A percentile compares a stretch with the other conserved stretches of the same genome.
Evolutionary conservation across 2,113 vertebrate genomes (phyloP).

Genomic region (Ammospiza caudacuta): DNA sequence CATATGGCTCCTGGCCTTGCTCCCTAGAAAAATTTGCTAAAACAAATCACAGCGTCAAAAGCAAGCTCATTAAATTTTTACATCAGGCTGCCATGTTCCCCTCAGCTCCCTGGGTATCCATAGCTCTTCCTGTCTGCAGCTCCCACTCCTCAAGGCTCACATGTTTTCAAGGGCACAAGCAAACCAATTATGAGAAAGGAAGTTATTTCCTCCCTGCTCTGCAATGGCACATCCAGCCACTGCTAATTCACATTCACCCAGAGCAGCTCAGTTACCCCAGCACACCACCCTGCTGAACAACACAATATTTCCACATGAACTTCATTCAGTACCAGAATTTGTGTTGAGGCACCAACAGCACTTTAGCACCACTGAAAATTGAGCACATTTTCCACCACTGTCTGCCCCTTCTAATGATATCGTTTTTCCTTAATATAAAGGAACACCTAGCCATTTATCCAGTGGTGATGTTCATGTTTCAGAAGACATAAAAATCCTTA

Average conservation of each 20-base stretch:
- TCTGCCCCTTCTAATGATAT: not conserved
- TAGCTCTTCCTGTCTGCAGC: slow-evolving; percentile 14
- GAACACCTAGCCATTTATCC: not conserved
- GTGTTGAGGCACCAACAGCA: not conserved
- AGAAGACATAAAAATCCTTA: not conserved
- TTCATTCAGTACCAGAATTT: not conserved
- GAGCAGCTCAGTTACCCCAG: not conserved
- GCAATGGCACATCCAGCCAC: not conserved
- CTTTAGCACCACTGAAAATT: not conserved
- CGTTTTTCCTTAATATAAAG: not conserved
- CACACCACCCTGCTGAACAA: not conserved
- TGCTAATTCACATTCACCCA: not conserved
- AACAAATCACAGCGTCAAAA: slow-evolving; percentile 73
- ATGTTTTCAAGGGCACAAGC: slow-evolving; percentile 41
- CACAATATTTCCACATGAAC: not conserved
- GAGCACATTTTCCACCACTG: not conserved
- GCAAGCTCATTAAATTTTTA: slow-evolving; percentile 76
- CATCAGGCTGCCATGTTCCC: slow-evolving; percentile 51
- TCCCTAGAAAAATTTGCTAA: slow-evolving; percentile 60
- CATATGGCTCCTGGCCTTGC: slow-evolving; percentile 69
- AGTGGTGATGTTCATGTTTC: not conserved
- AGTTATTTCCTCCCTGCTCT: slow-evolving; percentile 2
- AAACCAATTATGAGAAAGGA: slow-evolving; percentile 17
- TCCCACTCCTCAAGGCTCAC: slow-evolving; percentile 38
- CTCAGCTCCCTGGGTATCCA: slow-evolving; percentile 28